phyloP scores from a whole-genome alignment of 2,888 invertebrate genomes.

The Tetheella fluctuosa region DNA sequence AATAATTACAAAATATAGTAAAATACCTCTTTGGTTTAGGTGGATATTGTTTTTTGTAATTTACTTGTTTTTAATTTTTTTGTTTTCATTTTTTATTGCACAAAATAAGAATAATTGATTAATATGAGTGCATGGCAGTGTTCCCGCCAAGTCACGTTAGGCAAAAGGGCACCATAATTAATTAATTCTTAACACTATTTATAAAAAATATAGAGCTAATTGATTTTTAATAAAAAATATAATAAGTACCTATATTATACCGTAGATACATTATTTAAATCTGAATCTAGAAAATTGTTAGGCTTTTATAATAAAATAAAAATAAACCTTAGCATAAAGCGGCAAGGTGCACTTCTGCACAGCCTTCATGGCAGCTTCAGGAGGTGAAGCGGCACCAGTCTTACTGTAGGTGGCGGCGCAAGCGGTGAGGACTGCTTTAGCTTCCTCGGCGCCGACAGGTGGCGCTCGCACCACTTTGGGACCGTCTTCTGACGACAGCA shows the following conservation, averaged over 20 bases:
- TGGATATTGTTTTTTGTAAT: too few species aligned
- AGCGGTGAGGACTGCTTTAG: conserved; percentile 66
- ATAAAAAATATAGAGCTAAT: too few species aligned
- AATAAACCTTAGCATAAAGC: conserved; percentile 86
- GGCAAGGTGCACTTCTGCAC: conserved; percentile 87
- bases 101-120: too few species aligned
- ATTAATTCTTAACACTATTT: too few species aligned
- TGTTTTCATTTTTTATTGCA: too few species aligned
- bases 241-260: not conserved
- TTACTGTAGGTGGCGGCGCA: conserved; percentile 74
- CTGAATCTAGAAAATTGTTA: too few species aligned
- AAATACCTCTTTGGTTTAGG: too few species aligned
- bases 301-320: not conserved
- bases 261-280: not conserved
- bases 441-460: conserved; percentile 72
- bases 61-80: too few species aligned
- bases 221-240: too few species aligned
- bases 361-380: conserved; percentile 85
- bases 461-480: conserved; percentile 74
- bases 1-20: not conserved
- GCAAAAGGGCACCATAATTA: not conserved
- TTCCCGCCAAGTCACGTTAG: not conserved
- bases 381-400: conserved; percentile 84
- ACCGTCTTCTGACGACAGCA: conserved; percentile 75
- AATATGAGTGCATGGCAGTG: not conserved